Evolutionary conservation across 2,888 invertebrate genomes (phyloP).

Genomic region (Drosophila melanosoma): DNA sequence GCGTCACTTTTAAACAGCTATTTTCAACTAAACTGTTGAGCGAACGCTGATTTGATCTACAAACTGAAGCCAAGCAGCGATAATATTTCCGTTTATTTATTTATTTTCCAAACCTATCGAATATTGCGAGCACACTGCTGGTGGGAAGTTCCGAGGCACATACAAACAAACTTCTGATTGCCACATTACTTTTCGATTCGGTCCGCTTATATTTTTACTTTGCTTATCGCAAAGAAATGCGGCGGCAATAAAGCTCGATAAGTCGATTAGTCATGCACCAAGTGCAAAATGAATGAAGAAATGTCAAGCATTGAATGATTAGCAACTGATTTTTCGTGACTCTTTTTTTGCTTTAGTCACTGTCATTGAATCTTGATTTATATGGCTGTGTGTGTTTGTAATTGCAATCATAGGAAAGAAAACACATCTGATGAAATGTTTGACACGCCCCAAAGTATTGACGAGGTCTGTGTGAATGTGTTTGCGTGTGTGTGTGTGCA

Average conservation of each 20-base stretch:
- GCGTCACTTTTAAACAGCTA: constrained; percentile 43
- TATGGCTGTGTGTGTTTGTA: not conserved
- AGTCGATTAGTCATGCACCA: constrained; percentile 65
- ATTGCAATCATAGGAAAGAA: constrained; percentile 38
- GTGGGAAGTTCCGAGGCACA: constrained; percentile 1
- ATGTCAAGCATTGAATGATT: constrained; percentile 33
- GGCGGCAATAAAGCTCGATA: constrained; percentile 71
- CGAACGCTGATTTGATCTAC: constrained; percentile 14
- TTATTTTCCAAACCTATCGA: constrained; percentile 1
- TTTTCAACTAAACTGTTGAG: constrained; percentile 42
- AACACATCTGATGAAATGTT: constrained; percentile 6
- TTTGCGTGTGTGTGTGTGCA: constrained; percentile 15
- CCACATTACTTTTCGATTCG: constrained; percentile 59
- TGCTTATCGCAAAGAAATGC: constrained; percentile 57
- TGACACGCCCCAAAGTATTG: constrained; percentile 40
- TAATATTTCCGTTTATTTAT: constrained; percentile 1
- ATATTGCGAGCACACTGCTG: constrained; percentile 12
- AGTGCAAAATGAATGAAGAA: constrained; percentile 20
- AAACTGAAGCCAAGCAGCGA: not conserved
- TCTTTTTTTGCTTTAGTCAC: constrained; percentile 51
- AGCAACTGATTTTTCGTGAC: constrained; percentile 30
- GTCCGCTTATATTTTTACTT: constrained; percentile 42
- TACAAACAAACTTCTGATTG: constrained; percentile 59
- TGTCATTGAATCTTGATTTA: constrained; percentile 3
- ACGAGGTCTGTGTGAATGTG: constrained; percentile 6